Conservation (phyloP, 2,113 vertebrate genomes). For the Chloropsis hardwickii region DNA sequence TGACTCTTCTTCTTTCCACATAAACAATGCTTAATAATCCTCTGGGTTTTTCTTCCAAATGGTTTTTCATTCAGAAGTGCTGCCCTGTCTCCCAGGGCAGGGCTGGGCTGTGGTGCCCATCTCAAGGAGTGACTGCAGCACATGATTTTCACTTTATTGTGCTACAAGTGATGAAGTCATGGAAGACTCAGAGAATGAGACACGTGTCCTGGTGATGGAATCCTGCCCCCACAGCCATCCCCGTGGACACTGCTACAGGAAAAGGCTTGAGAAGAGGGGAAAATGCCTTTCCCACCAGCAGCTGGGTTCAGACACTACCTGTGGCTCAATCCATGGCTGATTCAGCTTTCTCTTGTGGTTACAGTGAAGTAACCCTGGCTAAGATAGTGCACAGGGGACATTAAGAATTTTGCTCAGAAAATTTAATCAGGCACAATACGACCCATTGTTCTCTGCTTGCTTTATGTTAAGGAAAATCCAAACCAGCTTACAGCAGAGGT, state of each 20-base stretch:
- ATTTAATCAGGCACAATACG: background rate
- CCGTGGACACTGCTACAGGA: background rate
- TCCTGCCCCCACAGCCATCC: background rate
- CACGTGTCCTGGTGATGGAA: background rate
- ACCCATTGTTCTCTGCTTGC: background rate
- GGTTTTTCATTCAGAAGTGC: background rate
- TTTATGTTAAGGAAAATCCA: constrained; percentile 44
- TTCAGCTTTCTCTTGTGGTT: constrained; percentile 15
- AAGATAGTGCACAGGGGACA: background rate
- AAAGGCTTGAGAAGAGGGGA: background rate
- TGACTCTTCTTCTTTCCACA: background rate
- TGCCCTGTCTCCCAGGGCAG: background rate
- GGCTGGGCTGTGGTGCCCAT: background rate
- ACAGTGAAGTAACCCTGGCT: constrained; percentile 9
- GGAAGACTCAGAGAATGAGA: background rate
- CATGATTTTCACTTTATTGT: background rate
- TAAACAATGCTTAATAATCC: background rate
- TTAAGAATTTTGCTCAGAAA: background rate
- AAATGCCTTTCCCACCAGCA: constrained; percentile 8
- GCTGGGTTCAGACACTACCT: constrained; percentile 44
- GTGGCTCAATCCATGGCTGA: background rate
- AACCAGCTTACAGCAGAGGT: constrained; percentile 2
- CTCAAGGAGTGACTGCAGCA: background rate
- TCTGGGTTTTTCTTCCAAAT: background rate
- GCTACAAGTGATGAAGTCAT: background rate